A percentile compares a stretch with the other conserved stretches of the same genome.
Evolutionary conservation across 2,797 vertebrate species (phyloP).

Genomic region (Ctenopoma kingsleyae): DNA sequence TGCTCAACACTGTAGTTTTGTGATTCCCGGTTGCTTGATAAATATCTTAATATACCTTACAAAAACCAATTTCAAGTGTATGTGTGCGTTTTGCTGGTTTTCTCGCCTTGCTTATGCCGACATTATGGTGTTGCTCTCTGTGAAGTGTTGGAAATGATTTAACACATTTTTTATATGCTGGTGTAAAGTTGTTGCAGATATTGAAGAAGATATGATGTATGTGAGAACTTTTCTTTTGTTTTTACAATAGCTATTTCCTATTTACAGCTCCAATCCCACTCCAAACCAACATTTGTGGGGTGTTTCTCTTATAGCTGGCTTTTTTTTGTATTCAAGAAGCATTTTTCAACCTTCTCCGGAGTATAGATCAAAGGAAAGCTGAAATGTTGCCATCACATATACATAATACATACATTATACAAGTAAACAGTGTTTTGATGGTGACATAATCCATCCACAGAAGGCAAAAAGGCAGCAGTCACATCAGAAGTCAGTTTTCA

Average conservation of each 20-base stretch:
- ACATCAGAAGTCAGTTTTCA: not conserved
- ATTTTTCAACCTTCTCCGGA: not conserved
- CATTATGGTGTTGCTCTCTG: constrained; percentile 13
- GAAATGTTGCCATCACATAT: not conserved
- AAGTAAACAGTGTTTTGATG: not conserved
- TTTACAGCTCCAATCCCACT: not conserved
- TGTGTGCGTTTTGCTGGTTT: constrained; percentile 11
- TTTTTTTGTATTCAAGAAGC: not conserved
- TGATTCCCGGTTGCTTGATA: constrained; percentile 46
- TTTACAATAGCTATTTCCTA: constrained; percentile 4
- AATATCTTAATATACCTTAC: constrained; percentile 40
- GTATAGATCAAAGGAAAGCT: not conserved
- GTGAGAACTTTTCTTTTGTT: constrained; percentile 10
- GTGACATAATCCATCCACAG: not conserved
- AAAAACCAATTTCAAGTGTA: constrained; percentile 23
- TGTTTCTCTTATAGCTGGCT: not conserved
- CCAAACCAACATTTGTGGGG: not conserved
- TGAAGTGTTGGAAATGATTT: constrained; percentile 18
- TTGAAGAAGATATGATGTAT: not conserved
- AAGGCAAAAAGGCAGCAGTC: not conserved
- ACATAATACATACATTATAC: not conserved
- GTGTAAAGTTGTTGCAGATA: constrained; percentile 35
- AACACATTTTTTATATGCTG: constrained; percentile 21
- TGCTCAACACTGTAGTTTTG: constrained; percentile 43
- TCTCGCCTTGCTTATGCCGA: constrained; percentile 17